Base-by-base conservation (phyloP, 2,888 invertebrate genomes). In the Melieria crassipennis region DNA sequence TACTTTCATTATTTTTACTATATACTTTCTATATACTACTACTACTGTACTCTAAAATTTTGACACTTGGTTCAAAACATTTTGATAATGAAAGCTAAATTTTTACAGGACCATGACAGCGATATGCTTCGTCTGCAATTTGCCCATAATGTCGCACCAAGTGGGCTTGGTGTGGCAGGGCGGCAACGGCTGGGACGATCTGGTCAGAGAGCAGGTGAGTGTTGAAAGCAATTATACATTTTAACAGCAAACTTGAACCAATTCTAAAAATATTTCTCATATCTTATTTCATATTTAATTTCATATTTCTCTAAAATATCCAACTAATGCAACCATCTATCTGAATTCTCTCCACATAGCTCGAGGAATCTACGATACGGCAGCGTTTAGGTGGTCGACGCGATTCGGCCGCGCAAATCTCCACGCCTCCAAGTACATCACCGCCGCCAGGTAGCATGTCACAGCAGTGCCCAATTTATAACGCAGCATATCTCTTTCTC, bases 91-190 rank as follows among this genome's bases (percentile, higher is more conserved):
- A 13, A 52, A 55, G 47, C 16, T 60, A 52, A 7, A 45, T 48
- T 75, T 80, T 85, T 87, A 78, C 92, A 95, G 95, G 92, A 95
- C 93, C 86, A 95, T 95, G 95, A 94, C 95, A 85, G 93, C 95
- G 87, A 93, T 95, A 89, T 97, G 97, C 89, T 97, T 97, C 90
- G 96, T 97, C 82, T 97, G 97, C 93, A 96, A 97, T 88, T 91
- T 96, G 85, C 96, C 97, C 82, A 96, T 97, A 86, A 91, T 96
- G 87, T 95, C 94, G 78, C 96, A 97, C 88, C 97, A 97, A 91
- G 95, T 96, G 83, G 96, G 95, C 64, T 88, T 96, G 87, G 93
- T 95, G 86, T 96, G 96, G 96, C 94, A 95, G 83, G 96, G 96
- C 66, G 95, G 95, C 85, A 96, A 96, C 87, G 96, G 96, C 80